Evolutionary conservation across 2,113 vertebrate genomes (phyloP).

Genomic region (Campylomormyrus numenius): DNA sequence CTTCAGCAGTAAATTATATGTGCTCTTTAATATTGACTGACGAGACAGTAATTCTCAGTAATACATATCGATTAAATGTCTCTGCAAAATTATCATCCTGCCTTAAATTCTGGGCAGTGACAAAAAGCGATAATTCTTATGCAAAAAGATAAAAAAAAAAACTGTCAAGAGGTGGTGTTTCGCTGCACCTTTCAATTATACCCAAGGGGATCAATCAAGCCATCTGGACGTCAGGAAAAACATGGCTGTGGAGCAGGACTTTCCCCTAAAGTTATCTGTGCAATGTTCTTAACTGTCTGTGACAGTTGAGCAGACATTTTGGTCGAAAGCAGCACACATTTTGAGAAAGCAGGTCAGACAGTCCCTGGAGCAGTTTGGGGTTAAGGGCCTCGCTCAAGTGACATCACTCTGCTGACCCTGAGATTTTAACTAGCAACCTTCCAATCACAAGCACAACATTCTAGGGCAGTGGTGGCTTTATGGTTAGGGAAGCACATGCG

Average conservation of each 20-base stretch:
- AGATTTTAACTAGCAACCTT: background rate
- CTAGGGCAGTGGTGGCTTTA: background rate
- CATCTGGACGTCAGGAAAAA: background rate
- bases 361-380: background rate
- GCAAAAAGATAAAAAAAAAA: background rate
- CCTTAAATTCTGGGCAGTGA: background rate
- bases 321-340: background rate
- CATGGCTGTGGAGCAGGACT: background rate
- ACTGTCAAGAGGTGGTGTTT: background rate
- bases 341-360: background rate
- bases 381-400: background rate
- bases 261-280: background rate
- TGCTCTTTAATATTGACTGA: conserved; percentile 4
- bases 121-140: background rate
- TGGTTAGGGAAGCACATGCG: no score
- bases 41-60: conserved; percentile 1
- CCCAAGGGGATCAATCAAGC: background rate
- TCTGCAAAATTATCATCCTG: background rate
- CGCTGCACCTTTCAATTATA: background rate
- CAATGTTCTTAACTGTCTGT: background rate
- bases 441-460: background rate
- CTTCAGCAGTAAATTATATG: background rate
- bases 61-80: background rate
- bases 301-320: background rate
- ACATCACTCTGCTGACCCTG: background rate